Evolutionary conservation across 2,888 invertebrate species (phyloP).

Genomic region (Diabrotica balteata): DNA sequence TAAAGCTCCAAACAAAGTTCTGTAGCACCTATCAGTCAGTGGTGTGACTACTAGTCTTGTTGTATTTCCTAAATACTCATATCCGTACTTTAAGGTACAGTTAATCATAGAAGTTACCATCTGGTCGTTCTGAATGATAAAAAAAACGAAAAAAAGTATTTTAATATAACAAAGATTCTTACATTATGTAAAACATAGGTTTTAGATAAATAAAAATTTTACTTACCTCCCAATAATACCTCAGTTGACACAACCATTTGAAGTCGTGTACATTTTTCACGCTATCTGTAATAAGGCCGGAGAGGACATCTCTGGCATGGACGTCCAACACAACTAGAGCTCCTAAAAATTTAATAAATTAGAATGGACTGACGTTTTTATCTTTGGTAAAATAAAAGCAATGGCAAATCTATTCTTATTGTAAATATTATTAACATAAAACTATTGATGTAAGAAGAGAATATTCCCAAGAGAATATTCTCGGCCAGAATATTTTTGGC

Average conservation of each 20-base stretch:
- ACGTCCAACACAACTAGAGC: slow-evolving; percentile 93
- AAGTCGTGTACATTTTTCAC: slow-evolving; percentile 82
- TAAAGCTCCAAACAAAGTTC: slow-evolving; percentile 90
- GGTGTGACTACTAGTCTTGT: slow-evolving; percentile 91
- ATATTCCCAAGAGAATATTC: too few relatives aligned
- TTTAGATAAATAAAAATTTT: background rate
- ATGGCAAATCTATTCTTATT: too few relatives aligned
- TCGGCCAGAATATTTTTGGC: too few relatives aligned
- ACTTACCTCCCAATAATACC: slow-evolving; percentile 84
- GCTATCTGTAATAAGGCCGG: slow-evolving; percentile 69
- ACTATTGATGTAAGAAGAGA: too few relatives aligned
- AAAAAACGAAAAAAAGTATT: too few relatives aligned
- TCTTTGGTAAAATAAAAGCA: too few relatives aligned
- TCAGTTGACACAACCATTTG: slow-evolving; percentile 86
- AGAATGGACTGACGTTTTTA: slow-evolving; percentile 31
- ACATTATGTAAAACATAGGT: too few relatives aligned
- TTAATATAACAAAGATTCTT: too few relatives aligned
- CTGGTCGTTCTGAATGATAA: slow-evolving; percentile 58
- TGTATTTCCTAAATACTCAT: slow-evolving; percentile 93
- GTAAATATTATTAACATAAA: too few relatives aligned
- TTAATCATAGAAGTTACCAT: slow-evolving; percentile 88
- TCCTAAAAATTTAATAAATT: slow-evolving; percentile 61
- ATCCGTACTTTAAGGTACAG: slow-evolving; percentile 86
- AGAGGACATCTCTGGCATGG: slow-evolving; percentile 88
- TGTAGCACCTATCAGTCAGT: slow-evolving; percentile 89